Conservation (phyloP, 2,888 invertebrate genomes). For the Xestia c-nigrum region DNA sequence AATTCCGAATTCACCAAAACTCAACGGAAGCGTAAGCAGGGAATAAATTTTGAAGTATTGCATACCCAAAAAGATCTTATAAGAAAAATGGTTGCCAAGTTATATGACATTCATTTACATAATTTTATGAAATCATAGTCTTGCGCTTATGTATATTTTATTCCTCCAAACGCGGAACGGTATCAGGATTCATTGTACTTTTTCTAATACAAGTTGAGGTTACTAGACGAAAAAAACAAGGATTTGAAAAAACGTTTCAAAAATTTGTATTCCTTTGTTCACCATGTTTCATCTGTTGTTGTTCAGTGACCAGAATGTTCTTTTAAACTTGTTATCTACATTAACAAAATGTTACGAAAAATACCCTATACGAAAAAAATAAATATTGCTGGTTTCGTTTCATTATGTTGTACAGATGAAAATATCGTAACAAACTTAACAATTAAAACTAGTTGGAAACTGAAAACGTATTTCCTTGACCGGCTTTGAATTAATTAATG, state of each 20-base stretch:
- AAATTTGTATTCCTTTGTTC: background rate
- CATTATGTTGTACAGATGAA: background rate
- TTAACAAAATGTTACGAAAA: background rate
- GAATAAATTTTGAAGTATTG: background rate
- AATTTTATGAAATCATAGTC: background rate
- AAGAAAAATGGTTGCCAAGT: background rate
- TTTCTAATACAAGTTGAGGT: too few relatives aligned
- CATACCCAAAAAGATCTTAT: too few relatives aligned
- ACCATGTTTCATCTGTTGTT: too few relatives aligned
- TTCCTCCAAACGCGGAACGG: background rate
- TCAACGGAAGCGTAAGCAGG: background rate
- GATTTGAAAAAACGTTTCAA: background rate
- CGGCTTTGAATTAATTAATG: background rate
- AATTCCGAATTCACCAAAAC: background rate
- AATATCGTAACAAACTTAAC: background rate
- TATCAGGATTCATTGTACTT: background rate
- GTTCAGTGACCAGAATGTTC: background rate
- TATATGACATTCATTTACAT: conserved; percentile 2
- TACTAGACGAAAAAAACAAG: background rate
- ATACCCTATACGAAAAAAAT: too few relatives aligned
- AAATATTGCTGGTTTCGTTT: background rate
- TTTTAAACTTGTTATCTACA: background rate
- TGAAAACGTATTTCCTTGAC: background rate
- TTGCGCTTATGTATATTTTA: background rate
- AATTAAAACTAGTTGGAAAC: background rate